Evolutionary conservation across 2,113 vertebrate genomes (phyloP).

Genomic region (Stegastes partitus): DNA sequence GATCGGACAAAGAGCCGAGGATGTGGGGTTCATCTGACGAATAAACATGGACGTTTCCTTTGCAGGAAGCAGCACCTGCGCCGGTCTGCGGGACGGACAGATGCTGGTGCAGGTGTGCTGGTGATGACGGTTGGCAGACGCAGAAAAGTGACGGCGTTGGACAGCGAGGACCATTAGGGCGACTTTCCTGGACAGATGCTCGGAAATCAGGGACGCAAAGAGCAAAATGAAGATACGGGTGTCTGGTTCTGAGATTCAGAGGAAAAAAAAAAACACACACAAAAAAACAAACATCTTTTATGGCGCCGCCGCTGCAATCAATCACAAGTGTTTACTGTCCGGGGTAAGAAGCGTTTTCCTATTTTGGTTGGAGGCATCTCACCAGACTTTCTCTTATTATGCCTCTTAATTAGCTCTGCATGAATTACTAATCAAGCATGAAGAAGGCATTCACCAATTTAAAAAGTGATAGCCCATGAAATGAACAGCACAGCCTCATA

Average conservation of each 20-base stretch:
- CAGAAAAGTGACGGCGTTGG: slow-evolving; percentile 56
- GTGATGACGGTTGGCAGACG: slow-evolving; percentile 74
- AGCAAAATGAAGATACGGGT: slow-evolving; percentile 57
- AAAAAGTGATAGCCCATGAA: slow-evolving; percentile 87
- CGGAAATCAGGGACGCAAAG: slow-evolving; percentile 55
- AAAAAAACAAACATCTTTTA: slow-evolving; percentile 43
- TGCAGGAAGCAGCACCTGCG: slow-evolving; percentile 75
- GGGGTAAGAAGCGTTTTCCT: slow-evolving; percentile 59
- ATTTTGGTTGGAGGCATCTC: slow-evolving; percentile 71
- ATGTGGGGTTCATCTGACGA: slow-evolving; percentile 12
- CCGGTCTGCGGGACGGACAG: slow-evolving; percentile 78
- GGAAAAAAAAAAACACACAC: not conserved
- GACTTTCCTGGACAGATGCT: slow-evolving; percentile 76
- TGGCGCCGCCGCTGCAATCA: slow-evolving; percentile 51
- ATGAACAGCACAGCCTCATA: slow-evolving; percentile 81
- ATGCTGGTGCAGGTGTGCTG: slow-evolving; percentile 83
- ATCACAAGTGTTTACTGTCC: slow-evolving; percentile 73
- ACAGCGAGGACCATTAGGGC: slow-evolving; percentile 67
- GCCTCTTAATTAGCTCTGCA: slow-evolving; percentile 84
- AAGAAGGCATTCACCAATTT: slow-evolving; percentile 86
- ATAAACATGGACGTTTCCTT: slow-evolving; percentile 58
- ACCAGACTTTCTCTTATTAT: slow-evolving; percentile 82
- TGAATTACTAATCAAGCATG: slow-evolving; percentile 86
- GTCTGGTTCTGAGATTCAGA: slow-evolving; percentile 44
- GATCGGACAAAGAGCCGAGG: not conserved